Base-by-base conservation (phyloP, 2,888 invertebrate species). In the Xylota sylvarum region DNA sequence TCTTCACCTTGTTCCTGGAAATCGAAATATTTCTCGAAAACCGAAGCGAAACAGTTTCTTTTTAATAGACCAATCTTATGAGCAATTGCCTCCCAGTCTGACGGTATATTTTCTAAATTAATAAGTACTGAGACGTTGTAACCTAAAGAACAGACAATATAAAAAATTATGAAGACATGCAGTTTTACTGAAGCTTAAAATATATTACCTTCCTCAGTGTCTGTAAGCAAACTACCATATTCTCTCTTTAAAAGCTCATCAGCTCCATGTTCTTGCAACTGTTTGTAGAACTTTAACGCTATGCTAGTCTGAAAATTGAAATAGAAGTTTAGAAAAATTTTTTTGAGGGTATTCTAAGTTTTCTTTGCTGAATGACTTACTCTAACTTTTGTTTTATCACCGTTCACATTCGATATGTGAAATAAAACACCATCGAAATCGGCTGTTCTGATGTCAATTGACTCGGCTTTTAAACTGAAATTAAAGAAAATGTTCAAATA, bases 381-480 rank as follows among this genome's bases (percentile, higher is more conserved):
- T 94, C 97, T 96, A 94, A 99, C 96, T 96, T 98, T 99, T 91
- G 97, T 96, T 94, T 98, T 98, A 93, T 99, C 98, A 91, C 97
- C 96, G 93, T 97, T 97, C 90, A 98, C 95, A 94, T 99, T 99
- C 88, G 99, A 98, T 94, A 99, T 96, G 94, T 98, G 99, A 94
- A 98, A 99, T 89, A 99, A 94, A 88, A 98, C 99, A 90, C 99
- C 99, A 94, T 99, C 99, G 94, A 99, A 99, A 94, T 99, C 99
- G 90, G 98, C 97, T 92, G 98, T 95, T 89, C 95, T 96, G 90
- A 99, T 96, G 94, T 99, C 98, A 92, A 98, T 98, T 90, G 97
- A 97, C 93, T 99, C 99, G 88, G 97, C 96, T 94, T 99, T 99
- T 92, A 96, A 89, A 60, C 92, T 92, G 85, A 43, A 81, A 80